Evolutionary conservation across 2,888 invertebrate species (phyloP), one percentile per base, ranked within the genome.

Genomic region (Cephonodes hylas): DNA sequence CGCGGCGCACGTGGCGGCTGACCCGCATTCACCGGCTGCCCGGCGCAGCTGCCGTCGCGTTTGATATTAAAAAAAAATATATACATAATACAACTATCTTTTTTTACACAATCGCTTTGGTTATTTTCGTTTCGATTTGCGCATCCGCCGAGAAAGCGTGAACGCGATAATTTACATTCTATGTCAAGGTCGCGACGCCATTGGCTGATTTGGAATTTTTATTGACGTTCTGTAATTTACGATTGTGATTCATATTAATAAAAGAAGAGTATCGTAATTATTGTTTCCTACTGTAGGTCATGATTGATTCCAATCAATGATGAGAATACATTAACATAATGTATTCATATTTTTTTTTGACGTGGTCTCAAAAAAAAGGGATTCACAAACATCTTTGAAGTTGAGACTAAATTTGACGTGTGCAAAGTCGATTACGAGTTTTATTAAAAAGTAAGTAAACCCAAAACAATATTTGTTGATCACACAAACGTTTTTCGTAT

Each of bases 131-230:
- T 27, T 53, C 18, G 18, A 53, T 20, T 53, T 31, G 53, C 53
- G 15, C 31, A 53, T 27, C 38, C 38, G 38, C 38, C n/a, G 31
- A 53, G 53, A 31, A 45, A 23, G 22, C 45, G 53, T 31, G 27
- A 31, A 27, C 27, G 18, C 53, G 31, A 31, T 18, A 53, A 45
- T 45, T 15, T 48, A 48, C 48, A 48, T 48, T 53, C 18, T 53
- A 53, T 53, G 53, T 53, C 53, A 53, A 53, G 53, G 53, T 31
- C 53, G 31, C 53, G 31, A 53, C 31, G 53, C 27, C 53, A 53
- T 53, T 31, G 27, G 53, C 53, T n/a, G 27, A 31, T 31, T 31
- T 18, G 53, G 25, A 53, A 27, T 13, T 53, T 53, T 25, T 48
- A 48, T 25, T 48, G 23, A 48, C 23, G 22, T 48, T 48, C 23